Base-by-base conservation (phyloP, 2,888 invertebrate species). In the Cecidostiba fungosa region DNA sequence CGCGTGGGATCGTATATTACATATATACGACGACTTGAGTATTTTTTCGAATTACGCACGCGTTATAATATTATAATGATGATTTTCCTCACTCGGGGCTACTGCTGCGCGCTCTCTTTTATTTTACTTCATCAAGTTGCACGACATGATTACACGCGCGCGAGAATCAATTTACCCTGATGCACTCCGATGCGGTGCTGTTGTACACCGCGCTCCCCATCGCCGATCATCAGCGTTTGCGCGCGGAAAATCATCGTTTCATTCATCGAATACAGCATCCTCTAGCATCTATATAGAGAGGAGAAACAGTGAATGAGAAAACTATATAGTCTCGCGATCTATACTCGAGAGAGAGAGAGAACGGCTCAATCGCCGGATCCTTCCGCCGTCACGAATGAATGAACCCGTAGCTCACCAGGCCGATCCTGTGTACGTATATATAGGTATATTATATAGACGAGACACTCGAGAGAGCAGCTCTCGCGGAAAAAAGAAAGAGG, bases 331-430 rank as follows among this genome's bases (percentile, higher is more conserved):
- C 70, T 5, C 59, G 36, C 32, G 36, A 43, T 66, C 3, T 29
- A 29, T 12, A 66, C 26, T 3, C 6, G 26, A 36, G n/a, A n/a
- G n/a, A n/a, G n/a, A n/a, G n/a, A n/a, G 32, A 32, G 47, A 72
- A 72, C 85, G 79, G 36, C 80, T 66, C 76, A 70, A 79, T 76
- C 84, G 77, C 47, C 47, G 70, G 29, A 32, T 19, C 59, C 47
- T n/a, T 26, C 62, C 36, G 23, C 62, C 43, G 70, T 69, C 69
- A 80, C 76, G 80, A 85, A 77, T 81, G 85, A 85, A 85, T 85
- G 85, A 70, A 62, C 85, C 50, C 85, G 81, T 72, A 77, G 70
- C 84, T 77, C 54, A 50, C 77, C 26, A 70, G 4, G 4, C 6
- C 47, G 10, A 8, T 73, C 26, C n/a, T 62, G 10, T 19, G n/a